Percentiles rank a stretch among this genome's conserved stretches.
Evolutionary conservation across 2,888 invertebrate genomes (phyloP).

Genomic region (Malacosoma neustria): DNA sequence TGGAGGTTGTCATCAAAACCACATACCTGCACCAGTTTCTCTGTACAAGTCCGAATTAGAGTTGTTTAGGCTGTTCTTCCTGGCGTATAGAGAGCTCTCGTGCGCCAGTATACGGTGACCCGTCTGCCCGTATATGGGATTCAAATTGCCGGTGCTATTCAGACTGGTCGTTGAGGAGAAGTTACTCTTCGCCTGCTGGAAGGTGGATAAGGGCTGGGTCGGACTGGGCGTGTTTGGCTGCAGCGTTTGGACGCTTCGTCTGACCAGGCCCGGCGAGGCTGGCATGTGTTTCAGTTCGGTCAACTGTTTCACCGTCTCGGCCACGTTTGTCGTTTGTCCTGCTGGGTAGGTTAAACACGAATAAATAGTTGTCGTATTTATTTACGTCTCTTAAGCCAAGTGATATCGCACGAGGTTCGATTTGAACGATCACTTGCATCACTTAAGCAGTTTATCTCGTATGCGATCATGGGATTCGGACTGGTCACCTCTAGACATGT

Average conservation of each 20-base stretch:
- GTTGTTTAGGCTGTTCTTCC: constrained; percentile 54
- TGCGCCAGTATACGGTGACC: constrained; percentile 57
- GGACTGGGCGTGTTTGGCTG: constrained; percentile 24
- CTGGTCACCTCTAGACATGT: no score
- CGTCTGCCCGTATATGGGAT: constrained; percentile 67
- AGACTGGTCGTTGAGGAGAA: constrained; percentile 48
- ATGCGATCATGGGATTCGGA: no score
- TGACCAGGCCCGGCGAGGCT: constrained; percentile 85
- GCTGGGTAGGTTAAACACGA: no score
- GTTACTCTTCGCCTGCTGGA: constrained; percentile 59
- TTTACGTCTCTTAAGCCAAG: no score
- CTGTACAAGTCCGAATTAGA: constrained; percentile 48
- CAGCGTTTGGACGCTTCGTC: constrained; percentile 59
- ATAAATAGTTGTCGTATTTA: no score
- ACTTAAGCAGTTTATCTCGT: no score
- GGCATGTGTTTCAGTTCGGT: constrained; percentile 91
- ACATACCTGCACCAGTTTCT: constrained; percentile 38
- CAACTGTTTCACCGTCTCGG: constrained; percentile 89
- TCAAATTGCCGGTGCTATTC: constrained; percentile 54
- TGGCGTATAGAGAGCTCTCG: constrained; percentile 61
- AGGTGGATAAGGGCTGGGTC: constrained; percentile 38
- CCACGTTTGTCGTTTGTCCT: constrained; percentile 77
- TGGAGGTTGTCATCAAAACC: no score
- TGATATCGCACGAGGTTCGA: no score
- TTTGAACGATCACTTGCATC: no score